Base-by-base conservation (phyloP, 2,113 vertebrate genomes). In the Platysteira castanea region DNA sequence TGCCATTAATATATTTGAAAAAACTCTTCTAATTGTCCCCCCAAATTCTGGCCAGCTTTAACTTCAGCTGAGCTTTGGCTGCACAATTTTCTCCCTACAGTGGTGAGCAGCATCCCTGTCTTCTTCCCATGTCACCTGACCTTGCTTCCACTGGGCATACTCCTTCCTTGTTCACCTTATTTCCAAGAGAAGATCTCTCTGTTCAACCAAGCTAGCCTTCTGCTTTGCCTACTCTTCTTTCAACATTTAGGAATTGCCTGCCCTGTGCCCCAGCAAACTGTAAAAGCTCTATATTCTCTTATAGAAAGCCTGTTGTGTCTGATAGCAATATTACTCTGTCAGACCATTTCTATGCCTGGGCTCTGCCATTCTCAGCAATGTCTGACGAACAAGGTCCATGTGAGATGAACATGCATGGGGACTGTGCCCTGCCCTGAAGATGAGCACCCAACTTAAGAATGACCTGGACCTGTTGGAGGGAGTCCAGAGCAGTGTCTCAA, bases 381-480 rank as follows among this genome's bases (percentile, higher is more conserved):
- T 41, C 31, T 82, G 42, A 10, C 30, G 10, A 78, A 46, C 9
- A 41, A 7, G 2, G 18, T 24, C 10, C 11, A 9, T 63, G 27
- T 1, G 3, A 78, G 52, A 52, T 8, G 18, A 70, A 22, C n/a
- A 54, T 10, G 46, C 7, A 35, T 31, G 20, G 1, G 3, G 37
- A 64, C 15, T 1, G 1, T 80, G 46, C 47, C 18, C 39, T 64
- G 41, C 16, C n/a, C 24, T 57, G 14, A 56, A 77, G 24, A 23
- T 35, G 42, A 47, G 11, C 11, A 28, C 15, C 4, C 41, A 63
- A 3, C 0, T 0, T 9, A 70, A 63, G 17, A 64, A 41, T 35
- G 24, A 47, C 49, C 30, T 14, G 9, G 21, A 56, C 20, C 13
- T 63, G 16, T 17, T 56, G 65, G 30, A 71, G 11, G 5, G 16